Base-by-base conservation (phyloP, 2,113 vertebrate species). In the Xenus cinereus region DNA sequence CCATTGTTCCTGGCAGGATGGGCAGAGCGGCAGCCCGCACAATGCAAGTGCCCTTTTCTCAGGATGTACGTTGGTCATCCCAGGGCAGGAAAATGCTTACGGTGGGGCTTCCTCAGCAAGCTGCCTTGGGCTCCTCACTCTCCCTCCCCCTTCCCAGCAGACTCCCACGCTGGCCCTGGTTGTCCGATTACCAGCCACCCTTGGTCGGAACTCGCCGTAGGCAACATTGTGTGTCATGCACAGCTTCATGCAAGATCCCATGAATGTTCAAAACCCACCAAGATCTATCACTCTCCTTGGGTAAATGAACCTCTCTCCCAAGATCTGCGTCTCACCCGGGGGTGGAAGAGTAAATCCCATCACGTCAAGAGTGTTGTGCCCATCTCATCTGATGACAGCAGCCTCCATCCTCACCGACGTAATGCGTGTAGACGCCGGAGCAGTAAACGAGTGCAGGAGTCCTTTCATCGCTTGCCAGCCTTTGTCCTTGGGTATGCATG, bases 391-490 rank as follows among this genome's bases (percentile, higher is more conserved):
- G 37, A 30, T 35, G 86, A 18, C 59, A 81, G 64, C 71, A 77
- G 68, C 46, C 62, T 84, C 93, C 83, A 51, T 71, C 91, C 83
- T 45, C 3, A 0, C 41, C 10, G 9, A 81, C 26, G 27, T 80
- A 63, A 73, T 0, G 1, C 0, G 1, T 4, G 41, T 4, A 35
- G 91, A 48, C 2, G 4, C 71, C 6, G 1, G 79, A 4, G 88
- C 85, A 83, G 67, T 95, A 96, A 96, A 95, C 0, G n/a, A 77
- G 75, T 10, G 48, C 50, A 12, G 50, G 45, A 18, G 68, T 32
- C 97, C 98, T 98, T 97, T 98, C 95, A 98, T 97, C 97, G 26
- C 81, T 69, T 92, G 93, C 95, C 97, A 95, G 74, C 86, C 92
- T 87, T 90, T 91, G 91, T 87, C 90, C 77, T 51, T 62, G 81